Evolutionary conservation across 1,140 invertebrate genomes (phyloP).

Genomic region (Apis dorsata): DNA sequence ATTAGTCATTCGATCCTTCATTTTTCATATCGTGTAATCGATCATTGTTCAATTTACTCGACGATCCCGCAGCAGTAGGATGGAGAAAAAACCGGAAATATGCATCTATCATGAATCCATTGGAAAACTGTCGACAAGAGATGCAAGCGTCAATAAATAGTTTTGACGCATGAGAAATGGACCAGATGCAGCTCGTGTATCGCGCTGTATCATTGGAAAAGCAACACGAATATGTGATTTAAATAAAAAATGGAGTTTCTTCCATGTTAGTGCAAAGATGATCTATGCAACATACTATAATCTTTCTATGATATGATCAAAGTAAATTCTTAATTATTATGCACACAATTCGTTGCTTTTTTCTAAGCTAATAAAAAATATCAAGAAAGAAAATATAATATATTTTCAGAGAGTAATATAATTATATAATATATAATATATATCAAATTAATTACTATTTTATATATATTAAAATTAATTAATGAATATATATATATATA

Average conservation of each 20-base stretch:
- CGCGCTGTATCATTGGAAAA: conserved; percentile 26
- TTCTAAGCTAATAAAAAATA: too few species aligned
- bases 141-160: conserved; percentile 63
- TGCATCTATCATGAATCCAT: conserved; percentile 68
- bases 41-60: conserved; percentile 68
- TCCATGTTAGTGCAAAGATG: not conserved
- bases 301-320: too few species aligned
- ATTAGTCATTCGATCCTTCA: conserved; percentile 59
- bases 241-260: conserved; percentile 31
- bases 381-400: too few species aligned
- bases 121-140: conserved; percentile 63
- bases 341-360: not conserved
- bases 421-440: too few species aligned
- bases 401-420: too few species aligned
- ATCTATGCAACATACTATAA: not conserved
- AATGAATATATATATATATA: too few species aligned
- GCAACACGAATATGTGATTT: conserved; percentile 25
- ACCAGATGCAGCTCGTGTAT: conserved; percentile 50
- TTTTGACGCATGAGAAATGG: conserved; percentile 67
- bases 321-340: not conserved
- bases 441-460: too few species aligned
- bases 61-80: conserved; percentile 34
- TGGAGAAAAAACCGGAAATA: conserved; percentile 49
- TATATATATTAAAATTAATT: too few species aligned
- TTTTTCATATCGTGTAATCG: conserved; percentile 64